Evolutionary conservation across 2,113 vertebrate species (phyloP), one percentile per base, ranked within the genome.

Genomic region (Otolemur garnettii): DNA sequence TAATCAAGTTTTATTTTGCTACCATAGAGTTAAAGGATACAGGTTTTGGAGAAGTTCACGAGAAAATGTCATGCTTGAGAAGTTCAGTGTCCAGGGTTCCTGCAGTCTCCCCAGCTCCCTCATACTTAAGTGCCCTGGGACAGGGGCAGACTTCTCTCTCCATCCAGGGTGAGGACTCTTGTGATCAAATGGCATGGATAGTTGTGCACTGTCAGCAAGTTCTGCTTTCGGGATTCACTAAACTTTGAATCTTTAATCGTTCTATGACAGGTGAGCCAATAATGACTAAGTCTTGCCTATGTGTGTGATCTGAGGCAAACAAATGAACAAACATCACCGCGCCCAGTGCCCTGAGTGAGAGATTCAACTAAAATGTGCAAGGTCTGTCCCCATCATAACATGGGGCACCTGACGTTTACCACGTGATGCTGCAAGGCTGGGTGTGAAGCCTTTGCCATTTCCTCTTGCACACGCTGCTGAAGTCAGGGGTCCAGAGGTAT

Each of bases 191-290:
- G 28, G 1, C 45, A 77, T 94, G 30, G 71, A 66, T 69, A 75
- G 50, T 82, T 86, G 89, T 86, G 4, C 13, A 87, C n/a, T 57
- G 7, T 62, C 24, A 50, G 64, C 66, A 81, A 85, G 18, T 91
- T 84, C 21, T 96, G 18, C 4, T 92, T 62, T 97, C 2, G 50
- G 11, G 9, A 92, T 90, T 87, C 35, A 68, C 42, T 78, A 80
- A 75, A 69, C 9, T 62, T 86, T 30, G 3, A 30, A n/a, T 92
- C 11, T 71, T 35, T 75, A 87, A 60, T 88, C 17, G 87, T 45
- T 82, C 57, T 26, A 78, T 18, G 35, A 85, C 42, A 55, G 18
- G 9, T 50, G 72, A 24, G 9, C 57, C 64, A 89, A 71, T 78
- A 84, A 53, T 55, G 22, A 81, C 11, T 84, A n/a, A 62, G 4